These are phyloP conservation scores for Equus przewalskii DNA, from an alignment of 2,113 vertebrate species.

Conservation along the genomic window DNA sequence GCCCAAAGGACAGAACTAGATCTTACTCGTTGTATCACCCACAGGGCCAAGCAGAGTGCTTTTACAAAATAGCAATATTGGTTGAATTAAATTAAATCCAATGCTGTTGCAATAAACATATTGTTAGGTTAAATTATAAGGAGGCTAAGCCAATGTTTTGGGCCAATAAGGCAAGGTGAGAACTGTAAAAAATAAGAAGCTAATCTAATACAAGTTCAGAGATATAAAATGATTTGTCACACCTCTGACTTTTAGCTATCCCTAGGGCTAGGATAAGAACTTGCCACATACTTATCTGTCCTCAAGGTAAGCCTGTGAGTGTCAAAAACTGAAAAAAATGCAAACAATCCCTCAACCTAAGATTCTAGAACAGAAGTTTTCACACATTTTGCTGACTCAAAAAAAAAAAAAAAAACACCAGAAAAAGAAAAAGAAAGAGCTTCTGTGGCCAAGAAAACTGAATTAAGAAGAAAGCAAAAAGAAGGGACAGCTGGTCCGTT, in stretches of 20 bases:
- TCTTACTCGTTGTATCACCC: not conserved
- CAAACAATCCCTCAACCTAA: not conserved
- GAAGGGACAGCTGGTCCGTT: constrained; percentile 14
- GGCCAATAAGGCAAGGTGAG: constrained; percentile 2
- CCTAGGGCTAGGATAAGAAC: not conserved
- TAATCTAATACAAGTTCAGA: constrained; percentile 37
- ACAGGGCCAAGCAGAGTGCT: constrained; percentile 39
- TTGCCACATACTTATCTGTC: not conserved
- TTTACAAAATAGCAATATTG: constrained; percentile 44
- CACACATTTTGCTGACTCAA: not conserved
- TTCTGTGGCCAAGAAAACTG: not conserved
- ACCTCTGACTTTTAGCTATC: constrained; percentile 50
- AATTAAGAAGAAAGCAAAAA: constrained; percentile 55
- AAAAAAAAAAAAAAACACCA: not conserved
- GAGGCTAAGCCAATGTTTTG: not conserved
- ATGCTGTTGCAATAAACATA: constrained; percentile 6
- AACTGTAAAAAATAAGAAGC: not conserved
- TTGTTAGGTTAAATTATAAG: constrained; percentile 32
- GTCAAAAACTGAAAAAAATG: not conserved
- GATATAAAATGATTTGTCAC: constrained; percentile 44
- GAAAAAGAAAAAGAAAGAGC: not conserved
- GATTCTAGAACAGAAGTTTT: constrained; percentile 36
- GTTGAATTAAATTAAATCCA: constrained; percentile 58
- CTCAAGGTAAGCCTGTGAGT: not conserved
- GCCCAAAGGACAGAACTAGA: not conserved